Base-by-base conservation (phyloP, 2,797 vertebrate genomes). In the Parotocinclus haroldoi region DNA sequence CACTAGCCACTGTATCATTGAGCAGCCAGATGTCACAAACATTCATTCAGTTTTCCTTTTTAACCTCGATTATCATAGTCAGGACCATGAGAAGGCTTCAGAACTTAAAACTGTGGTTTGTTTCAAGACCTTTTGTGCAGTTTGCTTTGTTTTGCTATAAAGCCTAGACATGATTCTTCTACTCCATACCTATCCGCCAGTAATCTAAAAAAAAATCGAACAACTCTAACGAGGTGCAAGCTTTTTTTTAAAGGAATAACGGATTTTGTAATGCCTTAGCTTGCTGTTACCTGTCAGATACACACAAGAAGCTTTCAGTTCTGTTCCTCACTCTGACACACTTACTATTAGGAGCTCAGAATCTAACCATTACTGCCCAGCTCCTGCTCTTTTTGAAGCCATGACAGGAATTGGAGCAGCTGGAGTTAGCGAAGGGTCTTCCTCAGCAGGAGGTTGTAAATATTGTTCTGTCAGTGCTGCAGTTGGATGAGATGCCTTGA, bases 271-370 rank as follows among this genome's bases (percentile, higher is more conserved):
- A 65, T 63, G 19, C 40, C 42, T 62, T 9, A 65, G 46, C 63
- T 55, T 40, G 44, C 27, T 42, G 66, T 36, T 66, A 19, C 73
- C 54, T 45, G 53, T 57, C 39, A 56, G 18, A 46, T 49, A 65
- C 55, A 19, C 52, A 63, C 61, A 71, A 48, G 58, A 63, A 77
- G 46, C 56, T 74, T 73, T 76, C 71, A 69, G 40, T 14, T 66
- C 13, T 52, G 60, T 78, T 83, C 78, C 75, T 75, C 66, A 72
- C 75, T 74, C 76, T 5, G 65, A 58, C 80, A 70, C 48, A 50
- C 72, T 69, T 67, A 66, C 69, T 72, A 53, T 63, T n/a, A 27
- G 68, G 75, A 49, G 42, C 58, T 11, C n/a, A 56, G 68, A 59
- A 58, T 40, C 65, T 81, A 76, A 81, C 82, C 58, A 68, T 73